These are phyloP conservation scores for Olivierus martensii DNA, from an alignment of 1,140 invertebrate species.

Conservation along the genomic window DNA sequence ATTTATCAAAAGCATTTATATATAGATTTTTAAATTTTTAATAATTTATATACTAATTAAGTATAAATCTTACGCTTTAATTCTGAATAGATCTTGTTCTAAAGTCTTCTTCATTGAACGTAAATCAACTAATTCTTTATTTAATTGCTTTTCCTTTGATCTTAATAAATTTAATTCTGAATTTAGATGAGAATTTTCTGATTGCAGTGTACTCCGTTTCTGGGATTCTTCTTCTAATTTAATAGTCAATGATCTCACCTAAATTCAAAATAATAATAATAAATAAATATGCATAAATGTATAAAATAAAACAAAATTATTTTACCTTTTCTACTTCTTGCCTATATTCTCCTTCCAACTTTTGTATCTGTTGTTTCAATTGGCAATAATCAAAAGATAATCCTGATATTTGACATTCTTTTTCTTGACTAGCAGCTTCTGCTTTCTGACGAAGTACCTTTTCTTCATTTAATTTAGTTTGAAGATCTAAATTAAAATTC, in stretches of 20 bases:
- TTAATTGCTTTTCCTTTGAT: slow-evolving; percentile 57
- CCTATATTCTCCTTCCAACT: slow-evolving; percentile 72
- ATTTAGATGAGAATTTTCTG: slow-evolving; percentile 52
- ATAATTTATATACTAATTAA: background rate
- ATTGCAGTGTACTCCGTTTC: slow-evolving; percentile 51
- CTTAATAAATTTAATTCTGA: slow-evolving; percentile 56
- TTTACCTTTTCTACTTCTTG: slow-evolving; percentile 69
- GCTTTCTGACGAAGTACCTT: slow-evolving; percentile 65
- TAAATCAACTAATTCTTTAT: slow-evolving; percentile 50
- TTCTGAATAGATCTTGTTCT: slow-evolving; percentile 63
- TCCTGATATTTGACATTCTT: slow-evolving; percentile 87
- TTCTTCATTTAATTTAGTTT: slow-evolving; percentile 81
- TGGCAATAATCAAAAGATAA: slow-evolving; percentile 83
- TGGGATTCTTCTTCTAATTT: slow-evolving; percentile 81
- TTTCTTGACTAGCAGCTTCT: slow-evolving; percentile 70
- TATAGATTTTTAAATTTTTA: background rate
- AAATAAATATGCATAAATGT: background rate
- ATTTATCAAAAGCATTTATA: too few species aligned
- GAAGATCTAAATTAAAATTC: slow-evolving; percentile 48
- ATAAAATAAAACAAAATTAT: background rate
- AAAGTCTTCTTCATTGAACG: slow-evolving; percentile 52
- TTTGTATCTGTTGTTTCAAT: slow-evolving; percentile 75
- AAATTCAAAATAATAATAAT: slow-evolving; percentile 17
- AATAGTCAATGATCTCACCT: slow-evolving; percentile 55
- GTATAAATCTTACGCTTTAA: slow-evolving; percentile 42